phyloP scores from a whole-genome alignment of 1,140 invertebrate species.

The Amyelois transitella region DNA sequence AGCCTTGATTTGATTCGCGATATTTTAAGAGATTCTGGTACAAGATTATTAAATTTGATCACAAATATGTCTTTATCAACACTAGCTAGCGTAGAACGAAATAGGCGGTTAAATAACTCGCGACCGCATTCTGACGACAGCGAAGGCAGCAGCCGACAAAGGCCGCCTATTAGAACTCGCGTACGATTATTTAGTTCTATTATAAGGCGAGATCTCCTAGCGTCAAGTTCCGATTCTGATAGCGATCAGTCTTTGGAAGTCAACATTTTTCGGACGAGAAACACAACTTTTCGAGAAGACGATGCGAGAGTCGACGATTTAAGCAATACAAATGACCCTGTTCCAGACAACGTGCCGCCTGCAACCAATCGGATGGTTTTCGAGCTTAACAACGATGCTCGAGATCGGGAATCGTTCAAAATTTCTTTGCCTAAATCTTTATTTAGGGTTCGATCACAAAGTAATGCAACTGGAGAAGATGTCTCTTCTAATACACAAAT shows the following conservation, averaged over 20 bases:
- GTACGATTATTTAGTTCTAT: slow-evolving; percentile 31
- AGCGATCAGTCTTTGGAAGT: slow-evolving; percentile 58
- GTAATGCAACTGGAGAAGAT: slow-evolving; percentile 11
- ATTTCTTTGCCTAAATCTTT: slow-evolving; percentile 33
- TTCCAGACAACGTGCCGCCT: slow-evolving; percentile 25
- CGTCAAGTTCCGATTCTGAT: slow-evolving; percentile 59
- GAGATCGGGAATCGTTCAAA: slow-evolving; percentile 26
- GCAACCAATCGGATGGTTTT: slow-evolving; percentile 48
- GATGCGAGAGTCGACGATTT: slow-evolving; percentile 21
- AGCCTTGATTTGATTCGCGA: slow-evolving; percentile 65
- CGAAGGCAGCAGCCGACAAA: slow-evolving; percentile 19
- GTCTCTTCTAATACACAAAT: not conserved
- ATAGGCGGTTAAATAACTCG: slow-evolving; percentile 18
- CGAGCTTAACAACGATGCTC: slow-evolving; percentile 33
- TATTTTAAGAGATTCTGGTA: slow-evolving; percentile 69
- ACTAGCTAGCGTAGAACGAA: slow-evolving; percentile 40
- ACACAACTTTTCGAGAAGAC: slow-evolving; percentile 49
- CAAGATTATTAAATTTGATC: slow-evolving; percentile 62
- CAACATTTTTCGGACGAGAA: slow-evolving; percentile 56
- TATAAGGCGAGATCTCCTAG: slow-evolving; percentile 31
- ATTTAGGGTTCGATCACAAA: slow-evolving; percentile 45
- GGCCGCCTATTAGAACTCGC: slow-evolving; percentile 17
- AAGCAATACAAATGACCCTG: slow-evolving; percentile 10
- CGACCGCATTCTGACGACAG: slow-evolving; percentile 43
- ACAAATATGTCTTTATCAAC: slow-evolving; percentile 61